Conservation (phyloP, 1,140 invertebrate genomes). For the Drosophila sechellia region DNA sequence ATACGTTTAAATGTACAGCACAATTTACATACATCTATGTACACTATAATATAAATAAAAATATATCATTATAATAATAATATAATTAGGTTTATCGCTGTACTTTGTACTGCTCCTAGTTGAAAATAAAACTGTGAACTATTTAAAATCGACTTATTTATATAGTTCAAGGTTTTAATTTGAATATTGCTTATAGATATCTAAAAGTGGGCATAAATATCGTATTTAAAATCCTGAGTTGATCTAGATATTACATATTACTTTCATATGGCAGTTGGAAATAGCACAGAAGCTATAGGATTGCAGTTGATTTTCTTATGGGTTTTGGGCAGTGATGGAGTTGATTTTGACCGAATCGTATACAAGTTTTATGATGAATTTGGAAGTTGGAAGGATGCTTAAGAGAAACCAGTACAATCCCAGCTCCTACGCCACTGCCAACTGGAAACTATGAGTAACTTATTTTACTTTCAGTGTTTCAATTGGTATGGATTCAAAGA, state of each 20-base stretch:
- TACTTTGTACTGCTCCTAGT: constrained; percentile 74
- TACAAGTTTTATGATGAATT: constrained; percentile 3
- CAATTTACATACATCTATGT: constrained; percentile 49
- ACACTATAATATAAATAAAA: constrained; percentile 31
- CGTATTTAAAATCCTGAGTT: constrained; percentile 66
- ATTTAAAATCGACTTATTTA: constrained; percentile 9
- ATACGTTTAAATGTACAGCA: constrained; percentile 68
- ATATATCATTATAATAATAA: no score
- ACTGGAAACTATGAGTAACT: constrained; percentile 27
- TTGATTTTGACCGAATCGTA: constrained; percentile 13
- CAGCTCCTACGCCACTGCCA: constrained; percentile 1
- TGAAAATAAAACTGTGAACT: constrained; percentile 49
- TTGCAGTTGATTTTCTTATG: constrained; percentile 5
- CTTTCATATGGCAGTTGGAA: background rate
- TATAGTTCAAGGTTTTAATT: constrained; percentile 47
- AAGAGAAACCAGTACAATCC: constrained; percentile 3
- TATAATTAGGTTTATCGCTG: constrained; percentile 39
- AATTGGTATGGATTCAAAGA: constrained; percentile 16
- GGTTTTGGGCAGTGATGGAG: constrained; percentile 32
- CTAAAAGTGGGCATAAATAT: constrained; percentile 24
- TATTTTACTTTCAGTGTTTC: constrained; percentile 14
- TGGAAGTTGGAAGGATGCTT: background rate
- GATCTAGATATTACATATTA: constrained; percentile 22
- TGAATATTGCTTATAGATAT: constrained; percentile 62
- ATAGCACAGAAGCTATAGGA: background rate